Evolutionary conservation across 2,113 vertebrate genomes (phyloP).

Genomic region (Delphinapterus leucas): DNA sequence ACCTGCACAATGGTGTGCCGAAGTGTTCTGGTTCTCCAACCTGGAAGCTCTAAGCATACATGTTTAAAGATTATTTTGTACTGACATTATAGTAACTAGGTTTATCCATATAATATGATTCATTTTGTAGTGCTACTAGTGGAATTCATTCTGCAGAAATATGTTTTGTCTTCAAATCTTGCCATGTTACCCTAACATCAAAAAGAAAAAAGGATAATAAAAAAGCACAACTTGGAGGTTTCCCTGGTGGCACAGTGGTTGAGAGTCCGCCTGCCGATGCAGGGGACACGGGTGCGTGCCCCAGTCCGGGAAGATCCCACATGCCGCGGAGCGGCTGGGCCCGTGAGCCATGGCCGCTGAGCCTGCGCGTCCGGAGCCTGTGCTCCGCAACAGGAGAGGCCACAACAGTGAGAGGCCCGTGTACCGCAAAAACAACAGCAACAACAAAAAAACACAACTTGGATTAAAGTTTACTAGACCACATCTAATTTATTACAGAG

Average conservation of each 20-base stretch:
- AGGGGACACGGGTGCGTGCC: too few species aligned
- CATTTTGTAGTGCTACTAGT: neutral
- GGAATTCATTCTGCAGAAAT: slow-evolving; percentile 16
- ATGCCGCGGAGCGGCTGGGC: too few species aligned
- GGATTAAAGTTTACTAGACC: slow-evolving; percentile 37
- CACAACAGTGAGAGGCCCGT: too few species aligned
- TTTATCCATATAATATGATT: slow-evolving; percentile 20
- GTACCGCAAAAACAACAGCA: too few species aligned
- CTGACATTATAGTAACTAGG: neutral
- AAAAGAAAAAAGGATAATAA: slow-evolving; percentile 23
- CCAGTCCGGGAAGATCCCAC: too few species aligned
- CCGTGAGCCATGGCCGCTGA: too few species aligned
- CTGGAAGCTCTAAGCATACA: neutral
- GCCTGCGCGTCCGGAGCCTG: too few species aligned
- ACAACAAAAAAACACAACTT: neutral
- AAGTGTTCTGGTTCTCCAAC: neutral
- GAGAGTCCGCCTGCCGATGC: too few species aligned
- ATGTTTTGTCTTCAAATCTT: neutral
- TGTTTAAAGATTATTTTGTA: slow-evolving; percentile 19
- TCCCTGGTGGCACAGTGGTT: too few species aligned
- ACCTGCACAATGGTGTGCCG: neutral
- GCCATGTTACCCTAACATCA: neutral
- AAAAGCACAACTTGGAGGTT: neutral
- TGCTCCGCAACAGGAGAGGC: too few species aligned
- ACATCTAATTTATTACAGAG: slow-evolving; percentile 45